These are phyloP conservation scores for Drosophila seclusa DNA, from an alignment of 2,888 invertebrate genomes.

Conservation along the genomic window DNA sequence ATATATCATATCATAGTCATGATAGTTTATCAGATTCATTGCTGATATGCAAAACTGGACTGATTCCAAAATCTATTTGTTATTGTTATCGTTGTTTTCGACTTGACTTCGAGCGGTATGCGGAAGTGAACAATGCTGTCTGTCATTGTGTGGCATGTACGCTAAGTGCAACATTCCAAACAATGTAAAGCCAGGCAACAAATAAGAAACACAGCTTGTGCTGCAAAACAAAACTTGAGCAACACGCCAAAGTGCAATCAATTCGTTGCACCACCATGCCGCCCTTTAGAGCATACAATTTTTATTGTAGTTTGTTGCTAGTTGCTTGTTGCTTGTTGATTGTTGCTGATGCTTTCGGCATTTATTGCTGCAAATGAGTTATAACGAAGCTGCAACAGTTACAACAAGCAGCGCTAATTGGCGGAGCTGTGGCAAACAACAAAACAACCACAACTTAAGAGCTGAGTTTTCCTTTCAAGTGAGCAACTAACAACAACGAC, in stretches of 20 bases:
- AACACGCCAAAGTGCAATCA: conserved; percentile 68
- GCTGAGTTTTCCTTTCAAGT: conserved; percentile 39
- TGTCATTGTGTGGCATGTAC: conserved; percentile 38
- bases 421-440: conserved; percentile 14
- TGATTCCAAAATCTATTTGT: not conserved
- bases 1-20: too few relatives aligned
- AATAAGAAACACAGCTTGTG: conserved; percentile 28
- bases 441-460: conserved; percentile 13
- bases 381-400: conserved; percentile 43
- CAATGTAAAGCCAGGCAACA: conserved; percentile 45
- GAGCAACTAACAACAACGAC: conserved; percentile 18
- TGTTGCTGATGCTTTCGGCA: conserved; percentile 46
- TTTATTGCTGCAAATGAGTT: conserved; percentile 65
- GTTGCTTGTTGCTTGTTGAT: conserved; percentile 31
- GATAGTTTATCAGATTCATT: not conserved
- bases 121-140: conserved; percentile 49
- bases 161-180: conserved; percentile 63
- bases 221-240: conserved; percentile 28
- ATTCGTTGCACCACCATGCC: conserved; percentile 29
- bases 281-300: conserved; percentile 18
- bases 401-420: conserved; percentile 43
- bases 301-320: conserved; percentile 30
- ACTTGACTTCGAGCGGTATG: conserved; percentile 48
- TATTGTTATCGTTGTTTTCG: conserved; percentile 32
- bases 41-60: conserved; percentile 1